Conservation (phyloP, 2,113 vertebrate genomes). For the Halichoeres trimaculatus region DNA sequence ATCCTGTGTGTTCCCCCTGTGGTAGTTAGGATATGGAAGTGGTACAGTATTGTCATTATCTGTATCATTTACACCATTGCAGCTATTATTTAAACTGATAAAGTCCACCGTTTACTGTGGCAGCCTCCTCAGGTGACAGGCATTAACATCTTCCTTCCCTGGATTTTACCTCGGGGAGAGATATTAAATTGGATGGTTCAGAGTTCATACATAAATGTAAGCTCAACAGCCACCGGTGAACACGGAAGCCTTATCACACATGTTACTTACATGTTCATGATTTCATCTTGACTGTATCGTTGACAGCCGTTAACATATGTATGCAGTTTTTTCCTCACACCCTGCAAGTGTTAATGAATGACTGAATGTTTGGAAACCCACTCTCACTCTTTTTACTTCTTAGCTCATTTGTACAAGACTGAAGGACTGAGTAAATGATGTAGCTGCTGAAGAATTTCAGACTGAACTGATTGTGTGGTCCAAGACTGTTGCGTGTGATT, state of each 20-base stretch:
- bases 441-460: background rate
- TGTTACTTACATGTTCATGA: constrained; percentile 36
- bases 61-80: constrained; percentile 48
- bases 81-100: constrained; percentile 62
- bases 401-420: background rate
- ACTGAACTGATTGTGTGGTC: background rate
- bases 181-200: constrained; percentile 55
- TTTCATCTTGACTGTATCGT: constrained; percentile 34
- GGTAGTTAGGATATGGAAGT: constrained; percentile 59
- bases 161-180: constrained; percentile 51
- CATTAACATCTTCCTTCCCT: constrained; percentile 53
- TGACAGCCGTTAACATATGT: constrained; percentile 12
- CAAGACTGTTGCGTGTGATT: background rate
- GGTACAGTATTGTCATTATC: constrained; percentile 47
- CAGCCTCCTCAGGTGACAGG: constrained; percentile 54
- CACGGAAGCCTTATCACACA: constrained; percentile 26
- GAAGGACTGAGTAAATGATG: background rate
- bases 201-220: constrained; percentile 68
- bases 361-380: background rate
- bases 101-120: constrained; percentile 47
- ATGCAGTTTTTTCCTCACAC: constrained; percentile 15
- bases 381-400: background rate
- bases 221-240: constrained; percentile 23
- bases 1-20: constrained; percentile 46
- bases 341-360: constrained; percentile 14